Conservation (phyloP, 2,113 vertebrate species). For the Ibidorhyncha struthersii region DNA sequence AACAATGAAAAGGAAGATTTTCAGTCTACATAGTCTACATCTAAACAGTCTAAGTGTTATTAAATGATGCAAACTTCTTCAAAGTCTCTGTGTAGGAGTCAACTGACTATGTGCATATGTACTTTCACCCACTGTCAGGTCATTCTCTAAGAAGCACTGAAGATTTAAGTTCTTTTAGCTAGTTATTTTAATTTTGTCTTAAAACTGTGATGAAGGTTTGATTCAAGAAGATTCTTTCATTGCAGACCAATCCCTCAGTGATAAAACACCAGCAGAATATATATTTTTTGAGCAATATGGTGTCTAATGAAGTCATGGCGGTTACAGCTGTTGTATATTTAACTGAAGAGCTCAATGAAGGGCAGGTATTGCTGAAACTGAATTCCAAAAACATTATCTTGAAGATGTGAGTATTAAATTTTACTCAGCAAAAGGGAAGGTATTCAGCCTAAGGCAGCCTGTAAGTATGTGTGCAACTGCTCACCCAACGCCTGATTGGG, state of each 20-base stretch:
- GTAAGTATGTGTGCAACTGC: not conserved
- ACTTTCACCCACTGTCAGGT: not conserved
- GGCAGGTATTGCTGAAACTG: not conserved
- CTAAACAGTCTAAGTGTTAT: not conserved
- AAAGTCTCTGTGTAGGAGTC: not conserved
- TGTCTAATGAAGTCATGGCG: not conserved
- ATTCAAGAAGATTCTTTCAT: not conserved
- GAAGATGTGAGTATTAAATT: not conserved
- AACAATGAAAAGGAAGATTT: not conserved
- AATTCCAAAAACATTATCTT: not conserved
- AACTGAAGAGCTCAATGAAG: not conserved
- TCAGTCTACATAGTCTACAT: not conserved
- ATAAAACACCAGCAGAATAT: not conserved
- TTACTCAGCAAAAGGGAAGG: not conserved
- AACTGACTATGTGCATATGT: not conserved
- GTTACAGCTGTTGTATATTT: not conserved
- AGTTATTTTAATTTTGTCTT: not conserved
- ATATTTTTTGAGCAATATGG: not conserved
- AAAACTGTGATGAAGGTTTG: not conserved
- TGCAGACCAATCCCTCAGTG: not conserved
- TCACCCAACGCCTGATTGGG: not conserved
- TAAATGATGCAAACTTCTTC: not conserved
- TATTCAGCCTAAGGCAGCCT: not conserved
- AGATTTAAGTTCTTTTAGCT: not conserved
- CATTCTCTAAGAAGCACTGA: not conserved